These are phyloP conservation scores for Drosophila putrida DNA, from an alignment of 2,888 invertebrate species.

Conservation along the genomic window DNA sequence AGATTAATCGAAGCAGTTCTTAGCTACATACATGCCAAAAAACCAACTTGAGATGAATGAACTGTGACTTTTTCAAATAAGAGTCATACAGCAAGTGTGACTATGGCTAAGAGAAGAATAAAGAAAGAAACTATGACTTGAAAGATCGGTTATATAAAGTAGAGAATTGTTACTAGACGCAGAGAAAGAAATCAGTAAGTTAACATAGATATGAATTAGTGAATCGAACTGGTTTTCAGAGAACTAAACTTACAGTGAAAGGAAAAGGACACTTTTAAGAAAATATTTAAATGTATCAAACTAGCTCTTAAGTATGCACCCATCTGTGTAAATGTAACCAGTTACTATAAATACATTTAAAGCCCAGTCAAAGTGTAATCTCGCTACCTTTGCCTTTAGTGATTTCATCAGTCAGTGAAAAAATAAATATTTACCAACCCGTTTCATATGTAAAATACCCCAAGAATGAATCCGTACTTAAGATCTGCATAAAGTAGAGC, in stretches of 20 bases:
- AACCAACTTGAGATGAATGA: constrained; percentile 49
- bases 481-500: constrained; percentile 13
- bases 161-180: not conserved
- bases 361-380: not conserved
- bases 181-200: too few species aligned
- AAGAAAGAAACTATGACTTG: too few species aligned
- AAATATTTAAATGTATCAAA: too few species aligned
- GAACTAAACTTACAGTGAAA: too few species aligned
- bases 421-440: not conserved
- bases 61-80: constrained; percentile 8
- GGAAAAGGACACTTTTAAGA: too few species aligned
- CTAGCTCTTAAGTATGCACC: too few species aligned
- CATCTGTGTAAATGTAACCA: not conserved
- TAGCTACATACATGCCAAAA: constrained; percentile 35
- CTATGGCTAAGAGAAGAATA: not conserved
- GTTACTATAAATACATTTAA: not conserved
- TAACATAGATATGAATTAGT: too few species aligned
- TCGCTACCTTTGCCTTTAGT: not conserved
- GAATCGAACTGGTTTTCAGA: too few species aligned
- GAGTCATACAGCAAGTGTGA: not conserved
- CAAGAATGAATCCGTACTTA: constrained; percentile 10
- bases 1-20: constrained; percentile 46
- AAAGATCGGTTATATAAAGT: too few species aligned
- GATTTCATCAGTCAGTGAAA: not conserved
- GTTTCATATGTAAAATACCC: constrained; percentile 23